Conservation (phyloP, 2,888 invertebrate species). For the Trichogramma evanescens region DNA sequence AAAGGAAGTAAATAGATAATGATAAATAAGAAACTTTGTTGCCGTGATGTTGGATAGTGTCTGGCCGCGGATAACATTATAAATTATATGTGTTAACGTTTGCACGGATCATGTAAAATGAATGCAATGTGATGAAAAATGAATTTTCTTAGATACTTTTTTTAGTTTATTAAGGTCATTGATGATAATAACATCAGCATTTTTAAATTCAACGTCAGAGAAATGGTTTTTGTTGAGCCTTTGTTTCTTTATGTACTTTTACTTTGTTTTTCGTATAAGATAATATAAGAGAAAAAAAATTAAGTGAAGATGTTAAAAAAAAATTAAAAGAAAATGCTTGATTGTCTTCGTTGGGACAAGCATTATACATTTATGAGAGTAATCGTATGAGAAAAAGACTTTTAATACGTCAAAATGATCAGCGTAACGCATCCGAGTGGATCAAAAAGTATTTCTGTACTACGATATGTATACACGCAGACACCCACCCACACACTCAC, state of each 20-base stretch:
- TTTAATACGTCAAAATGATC: slow-evolving; percentile 8
- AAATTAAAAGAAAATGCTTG: background rate
- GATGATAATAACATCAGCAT: slow-evolving; percentile 15
- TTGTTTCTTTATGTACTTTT: background rate
- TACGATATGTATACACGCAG: slow-evolving; percentile 12
- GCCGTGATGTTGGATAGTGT: slow-evolving; percentile 29
- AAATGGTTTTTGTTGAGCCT: slow-evolving; percentile 1
- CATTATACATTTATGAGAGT: slow-evolving; percentile 2
- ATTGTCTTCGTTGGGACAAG: slow-evolving; percentile 13
- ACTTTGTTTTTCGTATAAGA: too few species aligned
- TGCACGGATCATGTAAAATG: slow-evolving; percentile 24
- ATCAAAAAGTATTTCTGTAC: slow-evolving; percentile 14
- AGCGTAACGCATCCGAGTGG: slow-evolving; percentile 1
- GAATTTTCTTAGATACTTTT: slow-evolving; percentile 18
- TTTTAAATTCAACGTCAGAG: slow-evolving; percentile 13
- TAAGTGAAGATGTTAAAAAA: background rate
- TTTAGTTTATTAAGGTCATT: slow-evolving; percentile 5
- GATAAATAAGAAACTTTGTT: slow-evolving; percentile 21
- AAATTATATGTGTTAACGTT: slow-evolving; percentile 22
- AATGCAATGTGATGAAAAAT: slow-evolving; percentile 25
- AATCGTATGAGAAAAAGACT: slow-evolving; percentile 7
- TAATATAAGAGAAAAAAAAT: too few species aligned
- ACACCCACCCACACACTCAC: too few species aligned
- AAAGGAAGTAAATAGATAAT: slow-evolving; percentile 6
- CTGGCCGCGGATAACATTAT: slow-evolving; percentile 26